Percentiles rank a stretch among this genome's conserved stretches.
phyloP scores from a whole-genome alignment of 2,113 vertebrate species.

The Muntiacus muntjak region DNA sequence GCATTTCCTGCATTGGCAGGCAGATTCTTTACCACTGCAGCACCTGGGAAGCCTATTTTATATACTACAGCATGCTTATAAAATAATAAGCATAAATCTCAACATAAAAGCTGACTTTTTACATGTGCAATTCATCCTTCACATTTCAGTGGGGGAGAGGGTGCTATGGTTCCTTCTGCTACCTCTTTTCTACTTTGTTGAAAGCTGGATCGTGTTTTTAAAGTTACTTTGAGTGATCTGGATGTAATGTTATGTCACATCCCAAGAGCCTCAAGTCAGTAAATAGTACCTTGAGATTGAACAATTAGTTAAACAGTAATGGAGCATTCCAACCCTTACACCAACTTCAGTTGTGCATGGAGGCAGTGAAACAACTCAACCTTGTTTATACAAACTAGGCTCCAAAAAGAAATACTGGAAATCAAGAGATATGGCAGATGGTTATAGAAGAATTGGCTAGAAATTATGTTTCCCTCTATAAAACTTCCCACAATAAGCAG shows the following conservation, averaged over 20 bases:
- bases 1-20: background rate
- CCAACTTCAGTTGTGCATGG: background rate
- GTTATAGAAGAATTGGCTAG: conserved; percentile 38
- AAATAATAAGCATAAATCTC: conserved; percentile 46
- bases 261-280: background rate
- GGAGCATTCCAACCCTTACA: background rate
- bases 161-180: background rate
- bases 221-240: background rate
- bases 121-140: background rate
- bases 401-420: background rate
- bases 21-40: background rate
- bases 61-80: conserved; percentile 46
- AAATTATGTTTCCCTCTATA: conserved; percentile 4
- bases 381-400: background rate
- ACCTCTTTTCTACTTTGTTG: background rate
- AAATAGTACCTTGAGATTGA: conserved; percentile 35
- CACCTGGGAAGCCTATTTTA: conserved; percentile 19
- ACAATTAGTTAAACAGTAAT: conserved; percentile 15
- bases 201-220: background rate
- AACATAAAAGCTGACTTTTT: conserved; percentile 43
- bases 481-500: background rate
- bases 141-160: background rate
- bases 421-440: conserved; percentile 15
- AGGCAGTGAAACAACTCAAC: background rate
- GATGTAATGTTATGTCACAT: background rate